Evolutionary conservation across 2,113 vertebrate species (phyloP), one percentile per base, ranked within the genome.

Genomic region (Lamprotornis superbus): DNA sequence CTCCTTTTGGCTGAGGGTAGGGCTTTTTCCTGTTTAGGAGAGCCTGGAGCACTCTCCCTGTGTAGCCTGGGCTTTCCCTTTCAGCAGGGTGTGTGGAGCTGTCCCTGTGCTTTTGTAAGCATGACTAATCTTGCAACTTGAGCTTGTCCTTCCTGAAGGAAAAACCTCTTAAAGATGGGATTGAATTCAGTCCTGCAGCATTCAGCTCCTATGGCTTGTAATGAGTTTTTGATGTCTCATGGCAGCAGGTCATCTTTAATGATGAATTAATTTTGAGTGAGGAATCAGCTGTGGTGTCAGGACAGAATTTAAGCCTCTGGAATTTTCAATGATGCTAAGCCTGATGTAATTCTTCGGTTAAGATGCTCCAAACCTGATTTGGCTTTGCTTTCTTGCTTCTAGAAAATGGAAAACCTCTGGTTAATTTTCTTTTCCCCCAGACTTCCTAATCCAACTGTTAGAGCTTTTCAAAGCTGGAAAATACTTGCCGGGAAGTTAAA

Each of bases 391-490:
- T 87, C 33, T 61, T 70, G 24, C 22, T 74, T 70, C 10, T 53
- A 39, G 39, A 39, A 39, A 39, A 24, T 44, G 20, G 59, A 53
- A 87, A 93, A 17, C 2, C 10, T 11, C 40, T 76, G 9, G 16
- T 71, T 50, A 15, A 18, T 27, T 37, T 19, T 27, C 40, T 47
- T 5, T 16, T 9, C 1, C 0, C 3, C 10, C 2, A 4, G 46
- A 22, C 35, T 39, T 61, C 27, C 40, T 70, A 35, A 47, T 53
- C 46, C 7, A 4, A 8, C 9, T 52, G 15, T 22, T 13, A 4
- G 35, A 35, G 15, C 7, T 23, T 47, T 86, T 55, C 47, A 52
- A 49, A 76, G 47, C 25, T 64, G 53, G 11, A 37, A 42, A 64
- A 31, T 37, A 12, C 21, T 56, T 64, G 15, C 9, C 0, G 3